Evolutionary conservation across 2,888 invertebrate genomes (phyloP), one percentile per base, ranked within the genome.

Genomic region (Lasius platythorax): DNA sequence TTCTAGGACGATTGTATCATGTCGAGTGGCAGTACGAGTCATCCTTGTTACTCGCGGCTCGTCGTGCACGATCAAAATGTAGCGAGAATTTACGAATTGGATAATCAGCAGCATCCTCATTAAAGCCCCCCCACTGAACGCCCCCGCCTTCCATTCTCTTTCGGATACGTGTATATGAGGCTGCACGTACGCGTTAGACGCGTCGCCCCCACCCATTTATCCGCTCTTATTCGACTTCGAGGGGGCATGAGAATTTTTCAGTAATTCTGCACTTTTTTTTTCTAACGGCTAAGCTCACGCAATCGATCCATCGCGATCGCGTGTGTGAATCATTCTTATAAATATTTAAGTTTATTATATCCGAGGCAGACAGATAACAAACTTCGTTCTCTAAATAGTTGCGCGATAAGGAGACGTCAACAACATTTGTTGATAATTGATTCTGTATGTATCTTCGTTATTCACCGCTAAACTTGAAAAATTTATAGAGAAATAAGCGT

Each of bases 91-190:
- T 94, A 95, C 94, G 94, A 96, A 96, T 96, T 96, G 96, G 95
- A 96, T 96, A 96, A 96, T 96, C 95, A 95, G 96, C 95, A 95
- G 96, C 96, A 96, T 96, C 96, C 96, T 96, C 95, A 96, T 96
- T 96, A 96, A 94, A 93, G 95, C 93, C 95, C 95, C 94, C 92
- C 93, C 93, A 92, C 93, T 93, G 91, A 91, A 93, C 94, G 94
- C 94, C 95, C 93, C 94, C 94, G 93, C 93, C 93, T 93, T 93
- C 93, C 93, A 93, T 92, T 93, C 92, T 92, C 89, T 86, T 88
- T 86, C 85, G 83, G 88, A 73, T 85, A 79, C 84, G 83, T 85
- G 85, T 85, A 82, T 37, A 37, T 78, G 83, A 88, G 75, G 79
- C 75, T 46, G 40, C 84, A 63, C 61, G 68, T 83, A 84, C 75